Evolutionary conservation across 2,888 invertebrate species (phyloP).

Genomic region (Isoperla grammatica): DNA sequence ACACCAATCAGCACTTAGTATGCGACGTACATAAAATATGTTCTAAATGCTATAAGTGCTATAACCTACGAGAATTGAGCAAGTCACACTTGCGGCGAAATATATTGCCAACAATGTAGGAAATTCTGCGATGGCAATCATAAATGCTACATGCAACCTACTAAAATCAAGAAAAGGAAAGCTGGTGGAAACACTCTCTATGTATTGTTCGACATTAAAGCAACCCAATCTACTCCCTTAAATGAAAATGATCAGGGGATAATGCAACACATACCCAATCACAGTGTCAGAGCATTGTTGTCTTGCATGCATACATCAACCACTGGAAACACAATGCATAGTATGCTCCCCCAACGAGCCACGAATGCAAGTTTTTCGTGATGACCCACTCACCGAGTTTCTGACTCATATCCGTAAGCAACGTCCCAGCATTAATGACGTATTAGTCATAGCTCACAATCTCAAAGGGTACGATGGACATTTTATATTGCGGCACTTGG

Average conservation of each 20-base stretch:
- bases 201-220: conserved; percentile 7
- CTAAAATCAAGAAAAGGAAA: not conserved
- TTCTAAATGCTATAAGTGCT: too few species aligned
- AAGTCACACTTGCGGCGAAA: not conserved
- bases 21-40: too few species aligned
- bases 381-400: not conserved
- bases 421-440: not conserved
- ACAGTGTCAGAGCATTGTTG: not conserved
- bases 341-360: not conserved
- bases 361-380: not conserved
- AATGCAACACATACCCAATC: not conserved
- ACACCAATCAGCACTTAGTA: too few species aligned
- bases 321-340: not conserved
- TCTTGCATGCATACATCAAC: not conserved
- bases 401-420: not conserved
- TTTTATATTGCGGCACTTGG: not conserved
- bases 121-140: not conserved
- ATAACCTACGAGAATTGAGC: not conserved
- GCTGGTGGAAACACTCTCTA: not conserved
- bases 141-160: conserved; percentile 6
- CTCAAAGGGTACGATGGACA: conserved; percentile 14
- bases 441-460: conserved; percentile 7
- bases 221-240: not conserved
- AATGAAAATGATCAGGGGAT: not conserved
- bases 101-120: not conserved